phyloP scores from a whole-genome alignment of 1,140 invertebrate species.

The Scylla paramamosain region DNA sequence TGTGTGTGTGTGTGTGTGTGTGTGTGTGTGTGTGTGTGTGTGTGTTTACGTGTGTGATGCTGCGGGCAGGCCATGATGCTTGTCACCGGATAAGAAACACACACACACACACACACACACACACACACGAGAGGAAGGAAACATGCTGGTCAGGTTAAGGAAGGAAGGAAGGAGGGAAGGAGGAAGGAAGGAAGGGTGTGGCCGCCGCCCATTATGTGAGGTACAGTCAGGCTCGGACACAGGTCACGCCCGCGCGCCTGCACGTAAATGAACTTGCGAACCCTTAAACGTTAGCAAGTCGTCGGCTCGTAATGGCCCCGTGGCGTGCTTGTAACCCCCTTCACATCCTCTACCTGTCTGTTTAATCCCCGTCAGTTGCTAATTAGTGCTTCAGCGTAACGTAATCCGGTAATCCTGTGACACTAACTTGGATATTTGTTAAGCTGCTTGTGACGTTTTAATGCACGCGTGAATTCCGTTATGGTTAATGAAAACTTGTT shows the following conservation, averaged over 20 bases:
- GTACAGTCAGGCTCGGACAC: not conserved
- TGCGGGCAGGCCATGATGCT: not conserved
- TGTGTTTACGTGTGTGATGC: not conserved
- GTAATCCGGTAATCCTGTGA: not conserved
- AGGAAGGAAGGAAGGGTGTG: conserved; percentile 39
- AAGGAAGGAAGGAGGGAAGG: conserved; percentile 4
- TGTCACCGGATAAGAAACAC: not conserved
- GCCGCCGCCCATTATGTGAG: not conserved
- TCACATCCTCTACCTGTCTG: not conserved
- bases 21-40: no score
- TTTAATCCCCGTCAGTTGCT: not conserved
- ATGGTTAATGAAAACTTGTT: not conserved
- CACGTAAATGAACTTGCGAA: not conserved
- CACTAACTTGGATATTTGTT: not conserved
- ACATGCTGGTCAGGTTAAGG: conserved; percentile 18
- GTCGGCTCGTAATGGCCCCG: not conserved
- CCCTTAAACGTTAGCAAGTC: not conserved
- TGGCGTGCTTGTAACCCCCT: not conserved
- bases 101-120: not conserved
- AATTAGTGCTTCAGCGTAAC: not conserved
- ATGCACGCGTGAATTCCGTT: not conserved
- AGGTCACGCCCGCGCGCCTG: not conserved
- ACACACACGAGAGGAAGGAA: not conserved
- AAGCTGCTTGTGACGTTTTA: not conserved
- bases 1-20: no score